Evolutionary conservation across 2,888 invertebrate genomes (phyloP).

Genomic region (Drosophila kuntzei): DNA sequence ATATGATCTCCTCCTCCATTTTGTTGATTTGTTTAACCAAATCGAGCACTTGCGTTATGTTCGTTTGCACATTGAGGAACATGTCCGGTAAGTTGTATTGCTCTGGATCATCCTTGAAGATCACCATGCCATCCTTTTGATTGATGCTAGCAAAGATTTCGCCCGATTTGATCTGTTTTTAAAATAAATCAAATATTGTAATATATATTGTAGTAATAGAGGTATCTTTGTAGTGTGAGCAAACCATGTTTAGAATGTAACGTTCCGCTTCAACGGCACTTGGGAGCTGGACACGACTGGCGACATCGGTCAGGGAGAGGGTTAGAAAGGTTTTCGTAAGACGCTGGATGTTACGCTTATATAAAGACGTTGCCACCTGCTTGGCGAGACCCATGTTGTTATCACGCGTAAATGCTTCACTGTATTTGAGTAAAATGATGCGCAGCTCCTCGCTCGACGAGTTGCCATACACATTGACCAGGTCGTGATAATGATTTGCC

Average conservation of each 20-base stretch:
- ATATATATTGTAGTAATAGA: background rate
- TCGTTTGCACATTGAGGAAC: slow-evolving; percentile 93
- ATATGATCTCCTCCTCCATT: slow-evolving; percentile 98
- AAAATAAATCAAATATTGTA: background rate
- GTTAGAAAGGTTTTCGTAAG: slow-evolving; percentile 92
- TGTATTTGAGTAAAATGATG: slow-evolving; percentile 90
- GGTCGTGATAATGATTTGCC: slow-evolving; percentile 94
- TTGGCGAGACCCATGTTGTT: slow-evolving; percentile 92
- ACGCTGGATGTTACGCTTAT: slow-evolving; percentile 98
- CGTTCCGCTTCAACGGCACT: slow-evolving; percentile 95
- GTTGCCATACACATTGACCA: slow-evolving; percentile 92
- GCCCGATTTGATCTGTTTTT: slow-evolving; percentile 94
- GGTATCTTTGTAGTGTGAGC: slow-evolving; percentile 35
- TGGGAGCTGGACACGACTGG: slow-evolving; percentile 93
- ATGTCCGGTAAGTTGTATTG: slow-evolving; percentile 96
- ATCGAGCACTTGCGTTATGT: slow-evolving; percentile 94
- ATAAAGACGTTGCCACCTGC: slow-evolving; percentile 93
- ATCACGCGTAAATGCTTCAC: slow-evolving; percentile 92
- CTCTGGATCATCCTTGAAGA: slow-evolving; percentile 97
- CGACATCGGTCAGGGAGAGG: slow-evolving; percentile 90
- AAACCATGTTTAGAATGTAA: slow-evolving; percentile 97
- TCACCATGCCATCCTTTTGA: slow-evolving; percentile 99
- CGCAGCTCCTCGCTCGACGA: slow-evolving; percentile 91
- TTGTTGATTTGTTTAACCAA: slow-evolving; percentile 94
- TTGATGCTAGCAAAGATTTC: slow-evolving; percentile 99